phyloP scores from a whole-genome alignment of 2,797 vertebrate genomes.

The Gila robusta region DNA sequence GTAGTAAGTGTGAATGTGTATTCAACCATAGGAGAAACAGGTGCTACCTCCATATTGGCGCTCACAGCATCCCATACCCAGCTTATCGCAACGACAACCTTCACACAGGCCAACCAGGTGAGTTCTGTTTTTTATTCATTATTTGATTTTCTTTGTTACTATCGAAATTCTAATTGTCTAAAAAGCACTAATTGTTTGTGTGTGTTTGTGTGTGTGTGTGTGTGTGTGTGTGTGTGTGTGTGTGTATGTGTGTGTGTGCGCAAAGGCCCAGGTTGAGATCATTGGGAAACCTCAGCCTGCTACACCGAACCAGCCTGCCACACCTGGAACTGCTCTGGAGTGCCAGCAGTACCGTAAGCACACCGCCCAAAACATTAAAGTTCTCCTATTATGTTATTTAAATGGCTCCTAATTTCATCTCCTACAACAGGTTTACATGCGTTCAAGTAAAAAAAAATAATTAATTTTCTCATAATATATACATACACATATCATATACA shows the following conservation, averaged over 20 bases:
- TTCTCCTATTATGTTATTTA: not conserved
- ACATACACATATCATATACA: no score
- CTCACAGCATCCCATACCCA: conserved; percentile 66
- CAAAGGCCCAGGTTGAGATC: conserved; percentile 67
- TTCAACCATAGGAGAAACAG: conserved; percentile 66
- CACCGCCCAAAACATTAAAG: not conserved
- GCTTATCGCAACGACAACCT: conserved; percentile 66
- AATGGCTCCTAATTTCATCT: not conserved
- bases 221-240: not conserved
- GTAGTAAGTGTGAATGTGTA: conserved; percentile 16
- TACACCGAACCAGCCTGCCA: conserved; percentile 73
- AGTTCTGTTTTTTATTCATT: not conserved
- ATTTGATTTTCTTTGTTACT: not conserved
- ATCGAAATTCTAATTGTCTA: not conserved
- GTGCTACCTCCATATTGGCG: conserved; percentile 69
- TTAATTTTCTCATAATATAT: no score
- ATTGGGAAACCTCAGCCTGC: conserved; percentile 82
- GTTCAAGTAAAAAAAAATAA: not conserved
- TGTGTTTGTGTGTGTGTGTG: no score
- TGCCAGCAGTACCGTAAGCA: conserved; percentile 82
- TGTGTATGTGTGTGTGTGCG: not conserved
- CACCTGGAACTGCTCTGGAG: conserved; percentile 79
- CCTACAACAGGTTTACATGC: not conserved
- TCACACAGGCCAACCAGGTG: conserved; percentile 73
- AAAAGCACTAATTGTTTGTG: not conserved